These are phyloP conservation scores for Desmophyllum pertusum DNA, from an alignment of 92 coral and sea anemone genomes.

Conservation along the genomic window DNA sequence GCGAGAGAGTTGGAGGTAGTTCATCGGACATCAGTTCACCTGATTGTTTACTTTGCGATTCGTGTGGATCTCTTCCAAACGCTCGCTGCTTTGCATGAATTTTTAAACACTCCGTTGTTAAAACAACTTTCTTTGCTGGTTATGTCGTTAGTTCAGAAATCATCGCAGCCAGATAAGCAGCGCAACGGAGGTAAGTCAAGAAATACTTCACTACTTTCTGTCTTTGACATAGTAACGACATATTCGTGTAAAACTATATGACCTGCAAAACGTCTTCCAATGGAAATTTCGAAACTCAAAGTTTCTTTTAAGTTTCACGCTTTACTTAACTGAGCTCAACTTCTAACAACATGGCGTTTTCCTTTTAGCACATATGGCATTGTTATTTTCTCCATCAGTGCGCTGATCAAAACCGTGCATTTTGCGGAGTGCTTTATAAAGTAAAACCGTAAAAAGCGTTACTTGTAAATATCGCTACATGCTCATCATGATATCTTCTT, in stretches of 20 bases:
- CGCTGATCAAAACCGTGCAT: too few species aligned
- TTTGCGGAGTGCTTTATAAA: not conserved
- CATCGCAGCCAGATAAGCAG: constrained; percentile 16
- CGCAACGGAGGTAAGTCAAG: constrained; percentile 26
- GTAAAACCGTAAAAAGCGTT: not conserved
- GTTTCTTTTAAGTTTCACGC: not conserved
- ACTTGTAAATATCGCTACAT: not conserved
- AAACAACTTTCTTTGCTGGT: constrained; percentile 27
- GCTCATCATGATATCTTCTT: not conserved
- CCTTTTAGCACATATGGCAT: not conserved
- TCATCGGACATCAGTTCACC: not conserved
- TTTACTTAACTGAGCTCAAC: not conserved
- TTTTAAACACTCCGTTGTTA: constrained; percentile 48
- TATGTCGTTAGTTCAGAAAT: constrained; percentile 41
- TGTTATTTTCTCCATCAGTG: not conserved
- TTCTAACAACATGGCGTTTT: not conserved
- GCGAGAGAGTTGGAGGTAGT: not conserved
- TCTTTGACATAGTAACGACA: not conserved
- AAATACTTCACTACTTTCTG: not conserved
- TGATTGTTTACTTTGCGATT: constrained; percentile 1
- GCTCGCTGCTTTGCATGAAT: constrained; percentile 33
- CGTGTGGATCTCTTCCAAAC: constrained; percentile 44
- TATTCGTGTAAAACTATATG: too few species aligned
- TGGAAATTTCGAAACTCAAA: not conserved
- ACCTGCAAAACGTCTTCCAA: not conserved